These are phyloP conservation scores for Nannobrachium achirus DNA, from an alignment of 2,113 vertebrate species.

Conservation along the genomic window DNA sequence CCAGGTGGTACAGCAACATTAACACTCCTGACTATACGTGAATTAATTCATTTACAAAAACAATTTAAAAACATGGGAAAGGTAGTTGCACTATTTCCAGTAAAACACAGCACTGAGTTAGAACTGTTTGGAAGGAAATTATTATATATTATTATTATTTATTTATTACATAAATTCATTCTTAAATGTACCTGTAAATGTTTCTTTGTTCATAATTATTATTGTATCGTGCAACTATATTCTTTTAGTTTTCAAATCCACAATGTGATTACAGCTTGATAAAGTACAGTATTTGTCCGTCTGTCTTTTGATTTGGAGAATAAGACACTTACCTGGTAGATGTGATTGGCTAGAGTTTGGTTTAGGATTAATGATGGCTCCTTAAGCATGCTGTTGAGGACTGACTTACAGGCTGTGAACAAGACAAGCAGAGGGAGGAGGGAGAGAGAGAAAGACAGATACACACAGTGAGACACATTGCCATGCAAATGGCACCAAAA, in stretches of 20 bases:
- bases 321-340: constrained; percentile 88
- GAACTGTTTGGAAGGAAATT: no score
- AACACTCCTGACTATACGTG: constrained; percentile 18
- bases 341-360: constrained; percentile 89
- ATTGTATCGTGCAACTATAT: neutral
- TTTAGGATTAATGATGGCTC: constrained; percentile 95
- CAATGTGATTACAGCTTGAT: no score
- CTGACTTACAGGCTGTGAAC: constrained; percentile 88
- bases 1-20: constrained; percentile 26
- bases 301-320: neutral
- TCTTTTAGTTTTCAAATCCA: neutral
- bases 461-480: neutral
- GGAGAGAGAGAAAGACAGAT: constrained; percentile 7
- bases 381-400: constrained; percentile 92
- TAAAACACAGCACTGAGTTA: no score
- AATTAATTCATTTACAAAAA: neutral
- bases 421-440: constrained; percentile 41
- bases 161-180: no score
- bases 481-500: neutral
- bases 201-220: no score
- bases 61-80: no score
- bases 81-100: no score
- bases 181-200: no score
- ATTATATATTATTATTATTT: no score
- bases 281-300: neutral